These are phyloP conservation scores for Torymus aiolomorphi DNA, from an alignment of 2,888 invertebrate genomes.

Conservation along the genomic window DNA sequence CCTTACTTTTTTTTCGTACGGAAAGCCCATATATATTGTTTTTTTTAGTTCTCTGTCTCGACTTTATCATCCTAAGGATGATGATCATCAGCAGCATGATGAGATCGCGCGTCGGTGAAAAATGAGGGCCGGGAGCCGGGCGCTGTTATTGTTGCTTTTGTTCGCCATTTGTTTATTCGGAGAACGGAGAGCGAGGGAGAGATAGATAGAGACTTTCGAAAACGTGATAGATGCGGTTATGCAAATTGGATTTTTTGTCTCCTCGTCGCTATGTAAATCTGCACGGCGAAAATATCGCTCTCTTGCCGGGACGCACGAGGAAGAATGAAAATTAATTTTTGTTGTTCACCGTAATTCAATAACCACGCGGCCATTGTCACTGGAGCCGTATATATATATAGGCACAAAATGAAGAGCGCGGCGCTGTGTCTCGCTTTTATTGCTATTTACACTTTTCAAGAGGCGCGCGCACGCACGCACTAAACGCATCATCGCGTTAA, in stretches of 20 bases:
- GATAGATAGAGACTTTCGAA: background rate
- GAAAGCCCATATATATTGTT: too few relatives aligned
- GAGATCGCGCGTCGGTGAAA: background rate
- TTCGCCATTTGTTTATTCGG: conserved; percentile 15
- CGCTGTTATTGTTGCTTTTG: background rate
- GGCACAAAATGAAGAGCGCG: too few relatives aligned
- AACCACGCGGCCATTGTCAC: too few relatives aligned
- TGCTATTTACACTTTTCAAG: conserved; percentile 11
- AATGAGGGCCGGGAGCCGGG: too few relatives aligned
- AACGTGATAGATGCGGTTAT: conserved; percentile 44
- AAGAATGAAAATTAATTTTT: conserved; percentile 22
- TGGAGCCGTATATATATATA: too few relatives aligned
- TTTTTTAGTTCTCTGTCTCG: too few relatives aligned
- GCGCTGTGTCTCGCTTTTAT: background rate
- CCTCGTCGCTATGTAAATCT: too few relatives aligned
- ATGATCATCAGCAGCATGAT: background rate
- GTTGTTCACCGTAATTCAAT: background rate
- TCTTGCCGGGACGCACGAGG: too few relatives aligned
- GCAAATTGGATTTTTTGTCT: conserved; percentile 21
- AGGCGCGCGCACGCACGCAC: background rate
- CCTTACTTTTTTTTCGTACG: too few relatives aligned
- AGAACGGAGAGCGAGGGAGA: background rate
- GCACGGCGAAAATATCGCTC: too few relatives aligned
- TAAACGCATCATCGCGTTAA: conserved; percentile 25
- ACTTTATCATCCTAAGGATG: too few relatives aligned